Evolutionary conservation across 2,797 vertebrate genomes (phyloP).

Genomic region (Dryobates pubescens): DNA sequence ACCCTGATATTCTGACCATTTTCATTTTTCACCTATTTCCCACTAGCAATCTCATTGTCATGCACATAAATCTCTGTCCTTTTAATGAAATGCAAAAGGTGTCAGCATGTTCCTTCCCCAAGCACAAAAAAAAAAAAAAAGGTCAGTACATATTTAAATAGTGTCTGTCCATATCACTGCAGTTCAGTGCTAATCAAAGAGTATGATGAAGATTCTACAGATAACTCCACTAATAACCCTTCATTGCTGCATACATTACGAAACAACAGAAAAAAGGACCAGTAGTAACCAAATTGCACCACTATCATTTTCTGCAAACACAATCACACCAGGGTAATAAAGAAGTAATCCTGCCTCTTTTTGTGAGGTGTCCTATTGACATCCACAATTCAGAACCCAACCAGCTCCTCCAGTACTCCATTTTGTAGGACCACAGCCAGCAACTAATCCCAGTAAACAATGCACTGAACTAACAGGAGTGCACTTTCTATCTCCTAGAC

Average conservation of each 20-base stretch:
- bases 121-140: slow-evolving; percentile 7
- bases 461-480: background rate
- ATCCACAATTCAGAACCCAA: background rate
- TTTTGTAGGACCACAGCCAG: background rate
- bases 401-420: background rate
- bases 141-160: background rate
- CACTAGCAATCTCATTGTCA: background rate
- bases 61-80: background rate
- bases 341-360: background rate
- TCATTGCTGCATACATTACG: slow-evolving; percentile 53
- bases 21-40: background rate
- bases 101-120: background rate
- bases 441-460: background rate
- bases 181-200: slow-evolving; percentile 54
- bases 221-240: slow-evolving; percentile 53
- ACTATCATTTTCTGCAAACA: slow-evolving; percentile 64
- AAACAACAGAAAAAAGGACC: slow-evolving; percentile 72
- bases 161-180: background rate
- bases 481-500: background rate
- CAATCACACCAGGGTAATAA: background rate
- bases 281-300: slow-evolving; percentile 69
- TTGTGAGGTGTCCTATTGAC: background rate
- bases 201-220: slow-evolving; percentile 63
- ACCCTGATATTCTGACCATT: background rate
- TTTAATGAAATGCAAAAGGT: background rate